Evolutionary conservation across 2,113 vertebrate genomes (phyloP), one percentile per base, ranked within the genome.

Genomic region (Protobothrops flavoviridis): DNA sequence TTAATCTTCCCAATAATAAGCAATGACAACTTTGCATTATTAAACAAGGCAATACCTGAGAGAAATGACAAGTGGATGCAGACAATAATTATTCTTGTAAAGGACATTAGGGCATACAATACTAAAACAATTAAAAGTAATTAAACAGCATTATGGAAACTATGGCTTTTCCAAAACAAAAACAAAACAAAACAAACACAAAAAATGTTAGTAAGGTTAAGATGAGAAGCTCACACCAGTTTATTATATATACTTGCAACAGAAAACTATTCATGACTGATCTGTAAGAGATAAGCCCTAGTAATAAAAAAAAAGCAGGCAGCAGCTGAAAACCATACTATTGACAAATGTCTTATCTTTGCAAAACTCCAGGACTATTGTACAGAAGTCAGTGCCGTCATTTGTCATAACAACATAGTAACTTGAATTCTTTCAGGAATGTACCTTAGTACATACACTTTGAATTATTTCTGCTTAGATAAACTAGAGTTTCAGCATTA

Each of bases 231-330:
- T 57, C 53, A 86, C 81, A 57, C 53, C 52, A 57, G 52, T 56
- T 89, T 56, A 87, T 81, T 39, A 93, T 95, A 94, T 90, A 93
- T 91, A 89, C 87, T 95, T 89, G 86, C 88, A 94, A 93, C 59
- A 94, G 59, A 91, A 92, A 95, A 95, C 86, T 92, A 94, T 96
- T 96, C 94, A 96, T 93, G 86, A 94, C 21, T 90, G 85, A 94
- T 88, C 89, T 85, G 55, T 74, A 56, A 87, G 95, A 94, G 95
- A 94, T 91, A 96, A 87, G 93, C 93, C 95, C 95, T 96, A 90
- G 90, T 96, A 96, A 95, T 94, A 59, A 93, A 95, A 26, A 55
- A 24, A 96, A 95, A 95, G 74, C 92, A 97, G 94, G 96, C 94
- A 92, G 87, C 93, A 96, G 95, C 94, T 97, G 95, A 74, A 95